Evolutionary conservation across 2,113 vertebrate species (phyloP).

Genomic region (pig (Sus scrofa)): T2T-Sscrofa CM000825.6:101472501-101473000

Average conservation of each 20-base stretch:
- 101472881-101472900: conserved; percentile 32
- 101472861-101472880: background rate
- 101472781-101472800: background rate
- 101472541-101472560: background rate
- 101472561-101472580: background rate
- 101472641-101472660: background rate
- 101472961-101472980: background rate
- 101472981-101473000: background rate
- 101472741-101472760: background rate
- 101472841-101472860: background rate
- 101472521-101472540: conserved; percentile 17
- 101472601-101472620: background rate
- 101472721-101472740: background rate
- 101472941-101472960: background rate
- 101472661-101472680: background rate
- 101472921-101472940: background rate
- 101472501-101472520: background rate
- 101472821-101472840: background rate
- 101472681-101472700: conserved; percentile 28
- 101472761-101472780: background rate
- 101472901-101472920: background rate
- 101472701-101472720: background rate
- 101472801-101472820: conserved; percentile 6
- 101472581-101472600: background rate
- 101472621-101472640: background rate